Base-by-base conservation (phyloP, 2,113 vertebrate genomes). In the Turdus rufiventris region DNA sequence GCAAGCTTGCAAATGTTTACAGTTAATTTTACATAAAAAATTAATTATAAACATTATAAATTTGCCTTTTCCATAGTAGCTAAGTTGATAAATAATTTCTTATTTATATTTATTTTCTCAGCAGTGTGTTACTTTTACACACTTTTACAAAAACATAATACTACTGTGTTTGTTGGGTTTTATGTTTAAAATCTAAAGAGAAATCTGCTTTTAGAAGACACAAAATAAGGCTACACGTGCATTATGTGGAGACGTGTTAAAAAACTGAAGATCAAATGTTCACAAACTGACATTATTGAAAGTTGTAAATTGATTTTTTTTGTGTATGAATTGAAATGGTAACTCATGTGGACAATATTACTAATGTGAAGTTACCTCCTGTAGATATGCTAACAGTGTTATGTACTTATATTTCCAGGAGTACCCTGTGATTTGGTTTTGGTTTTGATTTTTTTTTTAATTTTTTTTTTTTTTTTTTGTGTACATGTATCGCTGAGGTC, bases 311-410 rank as follows among this genome's bases (percentile, higher is more conserved):
- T 95, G 80, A 88, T 93, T 63, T 89, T n/a, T 94, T 94, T 90
- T 97, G 97, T 97, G 91, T 96, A 96, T 95, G 95, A 95, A 94
- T 86, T 81, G 63, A 87, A 81, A 73, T 72, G 97, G 95, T 97
- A 96, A 97, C 97, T 98, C 97, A 95, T 95, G 95, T 97, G 97
- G 97, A 98, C 90, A 94, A 96, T 96, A 79, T 85, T 94, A 90
- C 78, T 92, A 94, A 92, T 93, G 92, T 95, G 96, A 97, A 85
- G 96, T 98, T 98, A 98, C 98, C 97, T 95, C 97, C 92, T 98
- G 97, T 97, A 98, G 97, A 98, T 97, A 97, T 1, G 96, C 97
- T 97, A 95, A 98, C 97, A 98, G 98, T 98, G 98, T 98, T 98
- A 97, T 93, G 83, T 97, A 97, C 95, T 97, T 96, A 97, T 93